Evolutionary conservation across 2,888 invertebrate species (phyloP), one percentile per base, ranked within the genome.

Genomic region (Lepidochitona cinerea): DNA sequence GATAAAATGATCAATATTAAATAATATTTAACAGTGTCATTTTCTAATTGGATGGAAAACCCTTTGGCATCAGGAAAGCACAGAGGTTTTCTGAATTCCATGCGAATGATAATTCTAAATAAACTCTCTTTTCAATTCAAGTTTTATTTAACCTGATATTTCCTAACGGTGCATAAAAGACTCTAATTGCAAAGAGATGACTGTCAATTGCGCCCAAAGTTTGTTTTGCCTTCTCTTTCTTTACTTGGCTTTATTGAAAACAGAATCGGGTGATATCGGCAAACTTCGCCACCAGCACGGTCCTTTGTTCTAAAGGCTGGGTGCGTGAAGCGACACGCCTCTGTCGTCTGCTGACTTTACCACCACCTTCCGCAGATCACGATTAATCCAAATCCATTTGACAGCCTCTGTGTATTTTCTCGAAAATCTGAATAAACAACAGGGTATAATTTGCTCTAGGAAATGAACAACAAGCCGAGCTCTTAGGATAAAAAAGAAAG

Each of bases 351-450:
- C 23, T 59, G 29, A 59, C 26, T 59, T 59, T 26, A 26, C 59
- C 12, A 23, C 18, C 59, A 59, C 59, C 59, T 59, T 59, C 59
- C 59, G 59, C 59, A 14, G 59, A 32, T 59, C 4, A 26, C 12
- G 59, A 29, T 18, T 29, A 59, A 29, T 59, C 32, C 12, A 59
- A 59, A 59, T 14, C 59, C 26, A 29, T 59, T 59, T 12, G 26
- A 59, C 23, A 2, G 5, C 29, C 29, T 59, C 29, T 59, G 23
- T 59, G 59, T 59, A 59, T 59, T 59, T 59, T 59, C 59, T 32
- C 23, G 29, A 14, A 32, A 59, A 29, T 59, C 26, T 59, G 59
- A 59, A 59, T 59, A 59, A 59, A 59, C 59, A 59, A 59, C 59
- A 59, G 29, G 29, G 12, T 23, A 59, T 59, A 23, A 59, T 59